Evolutionary conservation across 2,888 invertebrate species (phyloP).

Genomic region (Tribolium freemani): DNA sequence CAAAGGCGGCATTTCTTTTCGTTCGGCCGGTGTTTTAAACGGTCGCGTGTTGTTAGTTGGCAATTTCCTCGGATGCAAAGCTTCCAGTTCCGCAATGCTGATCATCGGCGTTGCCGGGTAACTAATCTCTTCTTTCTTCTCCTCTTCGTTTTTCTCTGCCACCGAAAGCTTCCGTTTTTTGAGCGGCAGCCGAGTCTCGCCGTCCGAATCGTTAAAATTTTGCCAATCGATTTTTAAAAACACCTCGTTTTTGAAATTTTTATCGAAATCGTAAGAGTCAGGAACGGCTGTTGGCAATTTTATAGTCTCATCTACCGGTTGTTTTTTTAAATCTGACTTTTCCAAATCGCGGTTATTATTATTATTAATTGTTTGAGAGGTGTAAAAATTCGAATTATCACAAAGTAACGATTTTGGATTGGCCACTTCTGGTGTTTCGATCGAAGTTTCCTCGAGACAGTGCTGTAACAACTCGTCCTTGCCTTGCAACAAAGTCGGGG

Average conservation of each 20-base stretch:
- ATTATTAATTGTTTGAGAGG: constrained; percentile 41
- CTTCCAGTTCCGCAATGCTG: constrained; percentile 64
- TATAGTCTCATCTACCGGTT: neutral
- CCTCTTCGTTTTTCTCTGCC: constrained; percentile 41
- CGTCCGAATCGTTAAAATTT: constrained; percentile 49
- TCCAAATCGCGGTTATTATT: constrained; percentile 3
- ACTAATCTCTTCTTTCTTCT: constrained; percentile 56
- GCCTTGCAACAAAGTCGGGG: constrained; percentile 31
- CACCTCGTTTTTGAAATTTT: constrained; percentile 50
- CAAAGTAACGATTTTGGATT: constrained; percentile 28
- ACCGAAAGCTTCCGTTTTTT: constrained; percentile 61
- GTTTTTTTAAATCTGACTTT: neutral
- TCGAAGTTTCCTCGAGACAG: constrained; percentile 26
- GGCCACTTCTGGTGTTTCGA: neutral
- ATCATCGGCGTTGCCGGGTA: constrained; percentile 66
- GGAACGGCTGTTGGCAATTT: constrained; percentile 52
- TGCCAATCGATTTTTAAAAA: constrained; percentile 42
- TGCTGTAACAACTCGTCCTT: constrained; percentile 23
- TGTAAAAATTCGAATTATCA: constrained; percentile 43
- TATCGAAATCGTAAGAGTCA: constrained; percentile 52
- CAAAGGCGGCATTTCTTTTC: constrained; percentile 62
- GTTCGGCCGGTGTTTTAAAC: constrained; percentile 64
- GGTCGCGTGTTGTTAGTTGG: constrained; percentile 40
- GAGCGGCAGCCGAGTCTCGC: constrained; percentile 59
- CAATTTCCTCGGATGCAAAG: constrained; percentile 48